phyloP scores from a whole-genome alignment of 2,888 invertebrate species.

The Scaptomyza polygonia region DNA sequence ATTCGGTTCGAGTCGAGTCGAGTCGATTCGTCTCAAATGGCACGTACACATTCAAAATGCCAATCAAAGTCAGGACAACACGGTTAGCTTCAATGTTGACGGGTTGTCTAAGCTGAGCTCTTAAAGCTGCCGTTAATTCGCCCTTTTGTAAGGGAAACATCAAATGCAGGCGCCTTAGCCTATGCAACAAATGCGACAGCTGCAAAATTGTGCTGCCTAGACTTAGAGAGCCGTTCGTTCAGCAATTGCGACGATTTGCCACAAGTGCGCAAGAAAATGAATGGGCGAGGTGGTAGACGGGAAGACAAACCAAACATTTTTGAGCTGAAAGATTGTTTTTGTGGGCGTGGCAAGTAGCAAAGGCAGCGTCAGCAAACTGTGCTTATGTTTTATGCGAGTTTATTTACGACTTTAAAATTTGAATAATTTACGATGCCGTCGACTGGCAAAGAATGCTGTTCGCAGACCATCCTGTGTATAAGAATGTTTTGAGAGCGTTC shows the following conservation, averaged over 20 bases:
- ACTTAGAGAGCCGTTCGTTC: conserved; percentile 5
- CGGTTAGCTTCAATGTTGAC: conserved; percentile 40
- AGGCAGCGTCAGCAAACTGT: conserved; percentile 17
- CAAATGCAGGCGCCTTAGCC: conserved; percentile 29
- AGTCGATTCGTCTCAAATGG: conserved; percentile 6
- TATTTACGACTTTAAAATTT: conserved; percentile 78
- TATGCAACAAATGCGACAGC: conserved; percentile 37
- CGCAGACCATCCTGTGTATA: conserved; percentile 4
- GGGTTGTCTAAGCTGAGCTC: conserved; percentile 11
- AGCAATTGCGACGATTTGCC: conserved; percentile 44
- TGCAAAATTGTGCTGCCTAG: conserved; percentile 10
- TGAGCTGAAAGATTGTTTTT: conserved; percentile 36
- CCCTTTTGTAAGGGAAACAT: conserved; percentile 6
- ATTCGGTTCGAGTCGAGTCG: neutral
- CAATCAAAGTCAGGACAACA: conserved; percentile 42
- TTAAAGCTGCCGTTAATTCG: conserved; percentile 17
- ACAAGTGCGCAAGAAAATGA: conserved; percentile 7
- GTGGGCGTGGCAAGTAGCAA: conserved; percentile 49
- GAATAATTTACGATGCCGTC: conserved; percentile 74
- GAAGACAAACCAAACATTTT: conserved; percentile 17
- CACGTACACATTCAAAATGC: conserved; percentile 54
- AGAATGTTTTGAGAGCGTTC: conserved; percentile 8
- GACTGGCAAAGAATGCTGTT: conserved; percentile 43
- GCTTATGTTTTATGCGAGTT: conserved; percentile 72
- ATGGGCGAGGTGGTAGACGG: neutral